phyloP scores from a whole-genome alignment of 2,113 vertebrate genomes.

The Protobothrops flavoviridis region DNA sequence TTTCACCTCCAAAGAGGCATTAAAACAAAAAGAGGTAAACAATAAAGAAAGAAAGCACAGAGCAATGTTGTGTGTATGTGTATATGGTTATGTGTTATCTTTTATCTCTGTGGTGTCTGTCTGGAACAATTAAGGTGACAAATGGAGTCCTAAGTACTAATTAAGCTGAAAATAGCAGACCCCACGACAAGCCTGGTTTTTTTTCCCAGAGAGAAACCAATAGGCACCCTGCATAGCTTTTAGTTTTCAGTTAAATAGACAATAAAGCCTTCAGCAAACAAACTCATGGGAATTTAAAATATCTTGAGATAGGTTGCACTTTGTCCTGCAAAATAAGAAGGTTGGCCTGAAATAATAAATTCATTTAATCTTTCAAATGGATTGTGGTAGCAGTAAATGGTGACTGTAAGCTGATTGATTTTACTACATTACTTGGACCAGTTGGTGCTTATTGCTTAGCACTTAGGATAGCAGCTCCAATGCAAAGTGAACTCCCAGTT shows the following conservation, averaged over 20 bases:
- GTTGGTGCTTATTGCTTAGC: not conserved
- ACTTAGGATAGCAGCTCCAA: not conserved
- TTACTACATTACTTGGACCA: not conserved
- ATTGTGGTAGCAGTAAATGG: not conserved
- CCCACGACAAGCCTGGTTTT: conserved; percentile 44
- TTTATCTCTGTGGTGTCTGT: conserved; percentile 44
- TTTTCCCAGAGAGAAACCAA: conserved; percentile 39
- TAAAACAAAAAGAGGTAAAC: conserved; percentile 39
- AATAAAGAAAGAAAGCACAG: conserved; percentile 41
- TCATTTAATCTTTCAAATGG: not conserved
- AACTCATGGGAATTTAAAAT: not conserved
- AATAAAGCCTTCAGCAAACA: not conserved
- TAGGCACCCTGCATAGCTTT: fast-evolving
- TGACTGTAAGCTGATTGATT: not conserved
- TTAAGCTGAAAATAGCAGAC: conserved; percentile 61
- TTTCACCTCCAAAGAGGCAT: conserved; percentile 37
- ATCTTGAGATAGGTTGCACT: not conserved
- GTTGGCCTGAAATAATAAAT: not conserved
- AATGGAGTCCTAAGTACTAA: conserved; percentile 64
- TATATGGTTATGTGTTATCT: conserved; percentile 6
- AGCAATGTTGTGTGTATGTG: conserved; percentile 23
- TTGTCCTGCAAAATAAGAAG: not conserved
- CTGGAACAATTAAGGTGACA: conserved; percentile 63
- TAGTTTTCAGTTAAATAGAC: not conserved
- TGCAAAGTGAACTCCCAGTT: not conserved